These are phyloP conservation scores for Calliopum simillimum DNA, from an alignment of 2,888 invertebrate genomes.

Conservation along the genomic window DNA sequence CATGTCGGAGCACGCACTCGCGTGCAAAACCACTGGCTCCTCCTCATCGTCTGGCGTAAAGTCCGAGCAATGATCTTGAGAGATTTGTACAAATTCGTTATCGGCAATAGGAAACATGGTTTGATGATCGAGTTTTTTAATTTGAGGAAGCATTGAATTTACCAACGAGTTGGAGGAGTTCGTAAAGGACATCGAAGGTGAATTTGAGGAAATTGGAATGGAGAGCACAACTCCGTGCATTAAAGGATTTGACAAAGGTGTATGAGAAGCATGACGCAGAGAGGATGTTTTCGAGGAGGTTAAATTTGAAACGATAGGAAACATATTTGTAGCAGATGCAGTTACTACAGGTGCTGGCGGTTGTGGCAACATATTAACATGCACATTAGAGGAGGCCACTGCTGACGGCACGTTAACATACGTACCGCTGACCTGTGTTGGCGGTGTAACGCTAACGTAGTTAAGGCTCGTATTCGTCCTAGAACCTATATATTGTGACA, in stretches of 20 bases:
- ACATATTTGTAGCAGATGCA: conserved; percentile 48
- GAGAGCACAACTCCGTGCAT: conserved; percentile 6
- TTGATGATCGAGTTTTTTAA: conserved; percentile 40
- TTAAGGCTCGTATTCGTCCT: conserved; percentile 26
- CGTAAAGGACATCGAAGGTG: conserved; percentile 1
- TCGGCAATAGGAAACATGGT: conserved; percentile 62
- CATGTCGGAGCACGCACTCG: conserved; percentile 10
- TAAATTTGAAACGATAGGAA: conserved; percentile 19
- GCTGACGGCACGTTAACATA: conserved; percentile 44
- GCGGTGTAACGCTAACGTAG: conserved; percentile 21
- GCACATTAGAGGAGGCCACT: conserved; percentile 31
- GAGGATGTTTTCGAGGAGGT: conserved; percentile 19
- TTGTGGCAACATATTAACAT: conserved; percentile 39
- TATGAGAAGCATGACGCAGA: not conserved
- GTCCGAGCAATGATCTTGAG: conserved; percentile 63
- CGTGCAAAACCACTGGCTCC: conserved; percentile 61
- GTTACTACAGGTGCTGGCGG: conserved; percentile 12
- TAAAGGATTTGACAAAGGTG: not conserved
- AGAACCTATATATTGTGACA: conserved; percentile 27
- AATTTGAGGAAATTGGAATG: not conserved
- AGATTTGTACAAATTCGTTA: conserved; percentile 64
- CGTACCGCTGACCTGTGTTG: conserved; percentile 23
- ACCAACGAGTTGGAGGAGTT: not conserved
- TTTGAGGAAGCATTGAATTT: not conserved
- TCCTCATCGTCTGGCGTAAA: conserved; percentile 66